Percentiles rank a stretch among this genome's conserved stretches.
Conservation (phyloP, 2,797 vertebrate species). For the Thalassophryne amazonica region DNA sequence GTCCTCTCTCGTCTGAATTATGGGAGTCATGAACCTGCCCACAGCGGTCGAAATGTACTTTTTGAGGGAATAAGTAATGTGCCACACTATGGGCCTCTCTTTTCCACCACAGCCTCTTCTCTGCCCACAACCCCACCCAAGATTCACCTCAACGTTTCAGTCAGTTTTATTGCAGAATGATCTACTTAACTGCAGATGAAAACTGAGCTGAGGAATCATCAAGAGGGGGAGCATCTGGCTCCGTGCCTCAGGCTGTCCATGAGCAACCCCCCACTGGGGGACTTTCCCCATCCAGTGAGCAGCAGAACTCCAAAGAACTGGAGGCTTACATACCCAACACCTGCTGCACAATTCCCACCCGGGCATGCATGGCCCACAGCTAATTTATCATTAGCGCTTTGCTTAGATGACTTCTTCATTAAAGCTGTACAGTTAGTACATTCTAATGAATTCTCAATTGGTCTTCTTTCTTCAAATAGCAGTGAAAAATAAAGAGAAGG, state of each 20-base stretch:
- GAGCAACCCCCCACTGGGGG: constrained; percentile 26
- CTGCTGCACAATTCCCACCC: constrained; percentile 24
- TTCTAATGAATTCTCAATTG: constrained; percentile 1
- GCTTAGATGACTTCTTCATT: background rate
- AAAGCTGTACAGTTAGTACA: constrained; percentile 12
- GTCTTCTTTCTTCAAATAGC: background rate
- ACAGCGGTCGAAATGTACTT: too few species aligned
- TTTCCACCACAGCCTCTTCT: background rate
- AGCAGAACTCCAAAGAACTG: constrained; percentile 15
- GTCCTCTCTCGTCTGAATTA: too few species aligned
- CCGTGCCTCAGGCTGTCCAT: constrained; percentile 24
- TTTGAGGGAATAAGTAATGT: too few species aligned
- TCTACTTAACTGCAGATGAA: constrained; percentile 39
- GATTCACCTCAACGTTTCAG: constrained; percentile 9
- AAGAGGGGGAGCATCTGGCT: constrained; percentile 52
- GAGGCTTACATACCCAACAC: constrained; percentile 22
- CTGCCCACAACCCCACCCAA: background rate
- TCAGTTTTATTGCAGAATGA: constrained; percentile 6
- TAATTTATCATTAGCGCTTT: constrained; percentile 19
- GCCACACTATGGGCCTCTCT: accelerated
- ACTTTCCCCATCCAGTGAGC: constrained; percentile 10
- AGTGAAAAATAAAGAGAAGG: too few species aligned
- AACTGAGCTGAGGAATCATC: constrained; percentile 16
- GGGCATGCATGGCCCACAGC: background rate
- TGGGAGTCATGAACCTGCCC: too few species aligned